Evolutionary conservation across 1,140 invertebrate genomes (phyloP).

Genomic region (Anthonomus grandis): DNA sequence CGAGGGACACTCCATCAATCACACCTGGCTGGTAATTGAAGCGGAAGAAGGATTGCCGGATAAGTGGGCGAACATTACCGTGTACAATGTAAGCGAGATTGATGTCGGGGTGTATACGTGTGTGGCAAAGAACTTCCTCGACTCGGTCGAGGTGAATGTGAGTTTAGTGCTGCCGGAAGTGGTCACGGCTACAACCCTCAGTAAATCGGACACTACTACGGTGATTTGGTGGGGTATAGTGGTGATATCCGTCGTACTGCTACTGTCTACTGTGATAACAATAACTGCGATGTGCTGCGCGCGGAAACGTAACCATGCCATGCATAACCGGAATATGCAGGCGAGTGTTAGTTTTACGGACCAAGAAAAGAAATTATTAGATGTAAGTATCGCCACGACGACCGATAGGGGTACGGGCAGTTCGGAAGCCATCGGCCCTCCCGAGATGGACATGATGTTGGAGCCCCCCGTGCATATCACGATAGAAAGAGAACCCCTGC

Average conservation of each 20-base stretch:
- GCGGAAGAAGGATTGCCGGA: conserved; percentile 51
- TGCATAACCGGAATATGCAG: conserved; percentile 61
- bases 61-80: conserved; percentile 69
- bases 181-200: conserved; percentile 60
- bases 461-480: conserved; percentile 70
- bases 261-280: conserved; percentile 52
- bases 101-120: conserved; percentile 82
- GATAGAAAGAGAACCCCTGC: conserved; percentile 62
- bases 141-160: conserved; percentile 64
- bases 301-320: conserved; percentile 55
- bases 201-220: conserved; percentile 59
- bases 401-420: conserved; percentile 64
- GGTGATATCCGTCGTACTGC: conserved; percentile 52
- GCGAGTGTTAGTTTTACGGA: conserved; percentile 76
- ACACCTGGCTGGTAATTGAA: conserved; percentile 49
- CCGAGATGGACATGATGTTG: conserved; percentile 45
- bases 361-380: conserved; percentile 78
- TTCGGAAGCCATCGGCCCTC: conserved; percentile 55
- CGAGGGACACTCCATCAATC: conserved; percentile 62
- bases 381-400: conserved; percentile 73
- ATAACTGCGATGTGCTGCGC: conserved; percentile 56
- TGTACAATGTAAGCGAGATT: conserved; percentile 68
- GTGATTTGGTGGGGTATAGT: conserved; percentile 58
- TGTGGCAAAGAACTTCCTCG: conserved; percentile 71
- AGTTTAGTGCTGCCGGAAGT: conserved; percentile 69